Percentiles rank a stretch among this genome's conserved stretches.
Evolutionary conservation across 2,797 vertebrate species (phyloP).

Genomic region (Cebuella pygmaea): DNA sequence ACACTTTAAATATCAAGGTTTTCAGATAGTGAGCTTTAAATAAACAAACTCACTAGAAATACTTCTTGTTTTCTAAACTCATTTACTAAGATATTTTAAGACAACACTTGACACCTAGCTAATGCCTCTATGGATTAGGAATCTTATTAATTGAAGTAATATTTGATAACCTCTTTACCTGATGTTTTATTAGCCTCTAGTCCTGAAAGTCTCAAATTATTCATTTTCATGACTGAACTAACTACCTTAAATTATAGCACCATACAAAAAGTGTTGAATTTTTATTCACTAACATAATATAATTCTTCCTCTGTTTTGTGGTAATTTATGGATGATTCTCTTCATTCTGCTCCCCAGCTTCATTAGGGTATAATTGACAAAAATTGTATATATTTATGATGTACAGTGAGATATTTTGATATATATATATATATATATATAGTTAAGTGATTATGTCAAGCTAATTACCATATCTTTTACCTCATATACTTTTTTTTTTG

Average conservation of each 20-base stretch:
- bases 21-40: slow-evolving; percentile 14
- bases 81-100: not conserved
- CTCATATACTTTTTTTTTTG: not conserved
- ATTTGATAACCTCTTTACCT: slow-evolving; percentile 21
- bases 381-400: not conserved
- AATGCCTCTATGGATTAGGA: not conserved
- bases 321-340: not conserved
- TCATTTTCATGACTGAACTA: slow-evolving; percentile 19
- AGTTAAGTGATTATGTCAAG: not conserved
- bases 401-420: not conserved
- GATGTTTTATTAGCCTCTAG: slow-evolving; percentile 19
- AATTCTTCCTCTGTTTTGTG: not conserved
- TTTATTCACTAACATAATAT: not conserved
- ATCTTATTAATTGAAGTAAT: slow-evolving; percentile 51
- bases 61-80: slow-evolving; percentile 39
- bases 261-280: not conserved
- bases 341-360: not conserved
- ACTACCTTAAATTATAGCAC: not conserved
- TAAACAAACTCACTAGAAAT: not conserved
- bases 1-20: slow-evolving; percentile 22
- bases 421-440: not conserved
- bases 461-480: not conserved
- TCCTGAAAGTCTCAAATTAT: not conserved
- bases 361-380: not conserved
- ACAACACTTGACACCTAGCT: not conserved